Conservation (phyloP, 1,140 invertebrate species). For the Musca domestica region DNA sequence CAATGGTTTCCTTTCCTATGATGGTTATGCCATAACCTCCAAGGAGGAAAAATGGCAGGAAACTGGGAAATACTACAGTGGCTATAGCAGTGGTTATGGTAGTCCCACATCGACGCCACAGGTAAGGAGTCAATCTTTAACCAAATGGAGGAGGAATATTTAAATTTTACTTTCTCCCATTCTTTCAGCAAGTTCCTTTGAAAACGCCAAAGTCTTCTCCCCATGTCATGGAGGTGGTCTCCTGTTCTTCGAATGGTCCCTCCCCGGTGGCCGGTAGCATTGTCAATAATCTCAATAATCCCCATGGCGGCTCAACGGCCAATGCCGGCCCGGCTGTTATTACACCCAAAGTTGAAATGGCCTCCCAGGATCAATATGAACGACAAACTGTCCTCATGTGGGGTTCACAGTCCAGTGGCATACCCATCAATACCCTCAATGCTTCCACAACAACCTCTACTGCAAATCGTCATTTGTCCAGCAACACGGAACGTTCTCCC, state of each 20-base stretch:
- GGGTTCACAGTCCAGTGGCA: slow-evolving; percentile 60
- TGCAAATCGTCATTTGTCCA: slow-evolving; percentile 13
- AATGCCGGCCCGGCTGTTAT: slow-evolving; percentile 51
- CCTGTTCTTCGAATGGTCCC: slow-evolving; percentile 50
- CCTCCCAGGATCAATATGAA: slow-evolving; percentile 56
- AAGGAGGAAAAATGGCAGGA: slow-evolving; percentile 54
- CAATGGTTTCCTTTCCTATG: slow-evolving; percentile 69
- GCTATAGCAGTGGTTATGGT: slow-evolving; percentile 49
- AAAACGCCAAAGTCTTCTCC: slow-evolving; percentile 53
- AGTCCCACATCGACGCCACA: slow-evolving; percentile 52
- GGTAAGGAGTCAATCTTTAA: slow-evolving; percentile 33
- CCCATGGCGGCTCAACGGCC: slow-evolving; percentile 28
- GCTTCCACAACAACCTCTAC: background rate
- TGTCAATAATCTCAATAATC: slow-evolving; percentile 9
- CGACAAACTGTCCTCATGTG: slow-evolving; percentile 86
- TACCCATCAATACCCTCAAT: slow-evolving; percentile 36
- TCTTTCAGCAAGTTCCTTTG: slow-evolving; percentile 42
- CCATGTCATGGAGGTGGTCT: slow-evolving; percentile 52
- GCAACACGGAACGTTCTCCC: slow-evolving; percentile 42
- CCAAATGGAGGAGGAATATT: too few species aligned
- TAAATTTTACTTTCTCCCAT: background rate
- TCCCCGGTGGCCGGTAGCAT: slow-evolving; percentile 35
- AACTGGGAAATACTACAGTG: slow-evolving; percentile 51
- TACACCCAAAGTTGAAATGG: slow-evolving; percentile 53
- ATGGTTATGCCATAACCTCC: slow-evolving; percentile 50